Evolutionary conservation across 2,113 vertebrate genomes (phyloP).

Genomic region (Synchiropus splendidus): DNA sequence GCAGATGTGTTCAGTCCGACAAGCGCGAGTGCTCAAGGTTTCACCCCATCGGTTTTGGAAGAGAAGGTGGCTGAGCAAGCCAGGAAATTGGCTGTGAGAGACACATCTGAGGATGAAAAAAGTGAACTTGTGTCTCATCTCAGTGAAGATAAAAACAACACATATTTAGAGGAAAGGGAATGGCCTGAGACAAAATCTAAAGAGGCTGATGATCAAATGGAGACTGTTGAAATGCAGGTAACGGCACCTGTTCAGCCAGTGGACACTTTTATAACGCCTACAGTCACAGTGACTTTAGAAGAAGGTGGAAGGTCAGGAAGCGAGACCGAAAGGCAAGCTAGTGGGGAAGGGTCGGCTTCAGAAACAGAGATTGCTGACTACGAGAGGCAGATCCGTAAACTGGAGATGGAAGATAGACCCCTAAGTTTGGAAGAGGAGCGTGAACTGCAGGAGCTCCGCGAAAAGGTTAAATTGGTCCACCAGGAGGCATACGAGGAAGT

Average conservation of each 20-base stretch:
- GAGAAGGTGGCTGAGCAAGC: conserved; percentile 61
- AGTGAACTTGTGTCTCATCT: conserved; percentile 8
- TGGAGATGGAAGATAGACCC: conserved; percentile 70
- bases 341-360: conserved; percentile 47
- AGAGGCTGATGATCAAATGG: conserved; percentile 13
- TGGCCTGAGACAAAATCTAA: conserved; percentile 21
- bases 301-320: conserved; percentile 46
- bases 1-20: conserved; percentile 73
- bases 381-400: conserved; percentile 68
- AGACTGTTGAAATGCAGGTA: conserved; percentile 12
- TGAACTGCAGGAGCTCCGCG: conserved; percentile 79
- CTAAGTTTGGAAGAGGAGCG: conserved; percentile 71
- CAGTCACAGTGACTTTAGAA: conserved; percentile 66
- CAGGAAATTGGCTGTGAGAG: conserved; percentile 49
- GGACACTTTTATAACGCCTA: conserved; percentile 61
- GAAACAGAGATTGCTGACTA: conserved; percentile 66
- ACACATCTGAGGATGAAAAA: conserved; percentile 47
- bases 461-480: conserved; percentile 91
- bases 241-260: conserved; percentile 17
- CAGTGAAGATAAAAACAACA: conserved; percentile 28
- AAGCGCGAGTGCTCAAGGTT: conserved; percentile 48
- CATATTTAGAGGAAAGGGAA: conserved; percentile 18
- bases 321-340: conserved; percentile 42
- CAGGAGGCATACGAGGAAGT: conserved; percentile 87
- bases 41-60: conserved; percentile 61